A percentile compares a stretch with the other conserved stretches of the same genome.
phyloP scores from a whole-genome alignment of 2,888 invertebrate species.

The Drosophila falleni region DNA sequence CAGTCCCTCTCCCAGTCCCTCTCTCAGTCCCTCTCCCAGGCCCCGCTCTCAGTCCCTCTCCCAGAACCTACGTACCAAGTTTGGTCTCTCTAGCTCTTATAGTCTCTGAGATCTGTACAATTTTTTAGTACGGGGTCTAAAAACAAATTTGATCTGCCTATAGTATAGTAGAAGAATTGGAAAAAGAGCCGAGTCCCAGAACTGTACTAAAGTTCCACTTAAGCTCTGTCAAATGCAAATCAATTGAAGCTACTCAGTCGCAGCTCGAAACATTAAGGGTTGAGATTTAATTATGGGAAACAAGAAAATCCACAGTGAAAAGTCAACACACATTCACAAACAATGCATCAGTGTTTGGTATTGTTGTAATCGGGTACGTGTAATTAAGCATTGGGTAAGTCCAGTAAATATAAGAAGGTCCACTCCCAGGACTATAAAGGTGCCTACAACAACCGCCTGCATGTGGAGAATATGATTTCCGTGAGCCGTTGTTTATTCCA shows the following conservation, averaged over 20 bases:
- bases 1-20: too few species aligned
- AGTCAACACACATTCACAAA: constrained; percentile 67
- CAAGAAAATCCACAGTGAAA: constrained; percentile 49
- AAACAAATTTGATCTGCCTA: too few species aligned
- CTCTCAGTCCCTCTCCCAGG: too few species aligned
- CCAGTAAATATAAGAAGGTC: constrained; percentile 39
- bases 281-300: constrained; percentile 82
- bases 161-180: too few species aligned
- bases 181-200: not conserved
- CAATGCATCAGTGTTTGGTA: not conserved
- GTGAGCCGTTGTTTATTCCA: constrained; percentile 12
- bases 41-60: too few species aligned
- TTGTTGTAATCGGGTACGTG: constrained; percentile 74
- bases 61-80: too few species aligned
- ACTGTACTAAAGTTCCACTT: constrained; percentile 34
- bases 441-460: constrained; percentile 57
- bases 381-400: constrained; percentile 79
- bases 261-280: constrained; percentile 54
- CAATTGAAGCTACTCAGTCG: constrained; percentile 37
- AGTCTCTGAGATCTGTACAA: too few species aligned
- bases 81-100: too few species aligned
- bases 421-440: constrained; percentile 56
- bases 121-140: too few species aligned
- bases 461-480: constrained; percentile 32
- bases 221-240: constrained; percentile 41